Evolutionary conservation across 2,113 vertebrate genomes (phyloP), one percentile per base, ranked within the genome.

Genomic region (Perccottus glenii): DNA sequence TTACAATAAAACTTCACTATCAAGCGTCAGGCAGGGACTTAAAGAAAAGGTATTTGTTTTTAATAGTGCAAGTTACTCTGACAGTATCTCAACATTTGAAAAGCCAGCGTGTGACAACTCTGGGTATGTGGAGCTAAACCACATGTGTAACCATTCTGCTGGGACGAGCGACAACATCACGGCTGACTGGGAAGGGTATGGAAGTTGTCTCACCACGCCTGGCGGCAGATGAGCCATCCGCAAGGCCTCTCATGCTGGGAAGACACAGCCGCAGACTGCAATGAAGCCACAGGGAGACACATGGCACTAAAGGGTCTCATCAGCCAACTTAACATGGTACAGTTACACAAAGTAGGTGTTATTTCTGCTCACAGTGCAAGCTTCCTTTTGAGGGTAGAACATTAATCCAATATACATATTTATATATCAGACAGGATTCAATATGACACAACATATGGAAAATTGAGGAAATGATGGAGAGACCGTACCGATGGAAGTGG

Each of bases 391-490:
- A 4, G 40, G 15, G 38, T 27, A 33, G 35, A 73, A 36, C 67
- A 49, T 56, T 48, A 35, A 36, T 53, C 40, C 36, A 43, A 48
- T 51, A 27, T 66, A 57, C 19, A 27, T 27, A 27, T 27, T 27
- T 27, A 27, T 27, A 3, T 47, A 40, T 70, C 38, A 60, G 27
- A 73, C 47, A 57, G 9, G 19, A 67, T 73, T 6, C 60, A 53
- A 47, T 46, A 32, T 51, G 63, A 76, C 64, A 61, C 40, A 27
- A 8, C n/a, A n/a, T n/a, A n/a, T n/a, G n/a, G n/a, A n/a, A n/a
- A n/a, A n/a, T n/a, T n/a, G 15, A 52, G 64, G 55, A 61, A 45
- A 67, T 82, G 72, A 61, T 75, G 72, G 79, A 49, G 53, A 62
- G 55, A 70, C 52, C 70, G 10, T 43, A 64, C 62, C 57, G 40